Evolutionary conservation across 2,888 invertebrate species (phyloP), one percentile per base, ranked within the genome.

Genomic region (Bibio marci): DNA sequence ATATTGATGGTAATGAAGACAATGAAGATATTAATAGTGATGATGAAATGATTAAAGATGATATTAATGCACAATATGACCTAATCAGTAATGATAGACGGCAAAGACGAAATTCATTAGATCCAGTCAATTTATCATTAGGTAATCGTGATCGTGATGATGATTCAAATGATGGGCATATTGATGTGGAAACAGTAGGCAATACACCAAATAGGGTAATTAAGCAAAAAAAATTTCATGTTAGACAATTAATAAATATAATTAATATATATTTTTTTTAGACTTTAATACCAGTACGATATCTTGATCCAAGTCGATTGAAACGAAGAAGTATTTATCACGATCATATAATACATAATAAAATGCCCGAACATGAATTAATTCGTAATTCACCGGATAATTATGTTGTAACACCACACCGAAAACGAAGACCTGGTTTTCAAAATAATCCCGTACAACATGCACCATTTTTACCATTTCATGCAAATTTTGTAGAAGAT

Each of bases 341-440:
- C 22, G 80, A 81, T 52, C 63, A 80, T 47, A 74, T 81, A 59
- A 50, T 56, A 26, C 49, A 58, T 39, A 60, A 61, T 43, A 52
- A 55, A 5, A 70, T 77, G 28, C 75, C 78, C 13, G 80, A 80
- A 46, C 73, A 72, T 50, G 76, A 79, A 48, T 60, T 78, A 39
- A 65, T 80, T 35, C 76, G 77, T 37, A 78, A 76, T 52, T 77
- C 80, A 41, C 80, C 82, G 1, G 82, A 82, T 57, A 80, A 80
- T 51, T 86, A 85, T 53, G 83, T 86, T 31, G 86, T 87, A 17
- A 86, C 85, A 26, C 86, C 86, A 11, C 85, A 86, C 63, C 67
- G 86, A 49, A 87, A 86, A 63, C 68, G 86, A 56, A 67, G 85
- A 55, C 85, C 85, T 1, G 86, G 86, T 37, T 87, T 87, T 52